Base-by-base conservation (phyloP, 92 coral and sea anemone genomes). In the Palythoa grandis region DNA sequence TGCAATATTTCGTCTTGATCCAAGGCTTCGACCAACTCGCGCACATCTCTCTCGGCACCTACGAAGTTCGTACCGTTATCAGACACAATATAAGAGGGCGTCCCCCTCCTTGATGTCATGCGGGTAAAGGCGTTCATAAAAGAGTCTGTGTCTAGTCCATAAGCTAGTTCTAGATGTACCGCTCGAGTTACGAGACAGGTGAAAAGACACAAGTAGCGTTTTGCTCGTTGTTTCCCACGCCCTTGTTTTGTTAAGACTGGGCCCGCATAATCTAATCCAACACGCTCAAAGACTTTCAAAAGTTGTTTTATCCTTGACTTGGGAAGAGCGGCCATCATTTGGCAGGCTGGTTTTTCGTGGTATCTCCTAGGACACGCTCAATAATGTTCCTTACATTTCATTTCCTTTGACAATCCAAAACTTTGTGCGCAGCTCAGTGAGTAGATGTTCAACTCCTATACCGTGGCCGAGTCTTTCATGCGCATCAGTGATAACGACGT, bases 61-160 rank as follows among this genome's bases (percentile, higher is more conserved):
- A 90, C 89, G 69, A 92, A 88, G 75, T 86, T 90, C 29, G 92
- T 75, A 17, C 85, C 88, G 71, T 87, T 87, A 56, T 90, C 69
- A 23, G 88, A 86, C 8, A 90, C 60, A n/a, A 87, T 88, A 70
- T 73, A 82, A 1, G 68, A 25, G 1, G 86, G 71, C 43, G 82
- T 66, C 90, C 88, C 90, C 90, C 82, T 87, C 86, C 88, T 83
- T 82, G 92, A 72, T 52, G 71, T 65, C 78, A 82, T 71, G 54
- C 79, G 71, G 58, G 60, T 69, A 29, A 79, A 90, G 22, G 87
- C 78, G 57, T 86, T 86, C 7, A 82, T 66, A 43, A 80, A 86
- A 7, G 84, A 20, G 25, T 83, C 82, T 79, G 84, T 87, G 70
- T 52, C 92, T 22, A 76, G 75, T 39, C 58, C 53, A 35, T 74